Percentiles rank a stretch among this genome's conserved stretches.
These are phyloP conservation scores for Notiomystis cincta DNA, from an alignment of 2,113 vertebrate genomes.

Conservation along the genomic window DNA sequence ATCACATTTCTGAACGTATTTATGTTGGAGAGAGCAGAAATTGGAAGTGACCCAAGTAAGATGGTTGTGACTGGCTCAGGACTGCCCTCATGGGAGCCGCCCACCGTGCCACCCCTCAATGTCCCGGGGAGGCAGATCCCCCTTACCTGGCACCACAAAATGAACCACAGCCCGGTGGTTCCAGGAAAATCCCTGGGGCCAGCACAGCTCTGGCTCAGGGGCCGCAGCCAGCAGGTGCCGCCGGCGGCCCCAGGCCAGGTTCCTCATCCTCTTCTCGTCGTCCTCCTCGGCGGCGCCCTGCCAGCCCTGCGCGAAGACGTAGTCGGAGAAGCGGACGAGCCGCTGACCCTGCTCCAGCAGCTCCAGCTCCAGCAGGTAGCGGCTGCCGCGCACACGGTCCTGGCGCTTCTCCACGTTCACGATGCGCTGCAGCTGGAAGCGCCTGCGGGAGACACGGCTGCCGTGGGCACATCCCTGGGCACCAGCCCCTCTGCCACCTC, in stretches of 20 bases:
- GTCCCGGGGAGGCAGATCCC: neutral
- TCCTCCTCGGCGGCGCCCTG: neutral
- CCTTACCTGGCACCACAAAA: conserved; percentile 88
- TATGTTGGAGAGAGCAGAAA: neutral
- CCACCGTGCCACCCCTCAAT: rapidly evolving
- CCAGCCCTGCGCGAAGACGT: conserved; percentile 74
- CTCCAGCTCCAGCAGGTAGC: conserved; percentile 90
- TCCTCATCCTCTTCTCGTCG: conserved; percentile 67
- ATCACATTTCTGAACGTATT: neutral
- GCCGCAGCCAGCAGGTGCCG: neutral
- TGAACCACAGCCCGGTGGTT: conserved; percentile 82
- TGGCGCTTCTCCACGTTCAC: conserved; percentile 86
- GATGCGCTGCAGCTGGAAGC: conserved; percentile 79
- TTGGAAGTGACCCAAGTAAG: neutral
- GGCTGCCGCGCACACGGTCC: conserved; percentile 78
- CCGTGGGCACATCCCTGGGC: rapidly evolving
- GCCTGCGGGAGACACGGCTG: conserved; percentile 49
- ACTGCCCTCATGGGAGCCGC: rapidly evolving
- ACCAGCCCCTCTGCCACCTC: neutral
- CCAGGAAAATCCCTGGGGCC: conserved; percentile 86
- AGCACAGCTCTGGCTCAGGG: conserved; percentile 74
- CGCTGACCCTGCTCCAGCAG: conserved; percentile 70
- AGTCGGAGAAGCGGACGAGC: conserved; percentile 81
- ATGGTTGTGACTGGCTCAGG: neutral
- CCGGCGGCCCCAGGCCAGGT: conserved; percentile 23